Evolutionary conservation across 2,888 invertebrate genomes (phyloP).

Genomic region (Leptothorax acervorum): DNA sequence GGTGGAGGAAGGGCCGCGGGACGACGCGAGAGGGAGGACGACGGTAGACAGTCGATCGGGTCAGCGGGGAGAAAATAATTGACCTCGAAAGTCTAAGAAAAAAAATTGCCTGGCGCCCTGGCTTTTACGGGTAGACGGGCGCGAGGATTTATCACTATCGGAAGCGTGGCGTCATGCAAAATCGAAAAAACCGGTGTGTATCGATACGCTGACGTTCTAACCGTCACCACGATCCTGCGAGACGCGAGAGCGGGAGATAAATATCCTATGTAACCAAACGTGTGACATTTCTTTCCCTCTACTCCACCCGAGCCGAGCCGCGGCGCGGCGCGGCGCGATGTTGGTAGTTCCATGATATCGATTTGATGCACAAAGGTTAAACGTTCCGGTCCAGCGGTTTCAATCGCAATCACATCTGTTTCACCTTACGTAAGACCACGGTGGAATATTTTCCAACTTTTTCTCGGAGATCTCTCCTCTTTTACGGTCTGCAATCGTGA

Average conservation of each 20-base stretch:
- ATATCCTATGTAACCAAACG: slow-evolving; percentile 35
- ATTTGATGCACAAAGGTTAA: slow-evolving; percentile 52
- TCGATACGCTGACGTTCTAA: slow-evolving; percentile 5
- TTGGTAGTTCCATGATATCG: slow-evolving; percentile 33
- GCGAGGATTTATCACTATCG: slow-evolving; percentile 24
- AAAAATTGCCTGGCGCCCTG: slow-evolving; percentile 27
- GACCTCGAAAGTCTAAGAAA: slow-evolving; percentile 57
- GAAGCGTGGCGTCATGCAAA: slow-evolving; percentile 27
- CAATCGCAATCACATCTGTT: slow-evolving; percentile 36
- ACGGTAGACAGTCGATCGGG: slow-evolving; percentile 64
- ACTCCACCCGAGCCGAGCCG: background rate
- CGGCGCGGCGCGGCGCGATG: slow-evolving; percentile 37
- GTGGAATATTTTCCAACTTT: slow-evolving; percentile 15
- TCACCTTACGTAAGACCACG: slow-evolving; percentile 10
- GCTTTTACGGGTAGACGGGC: slow-evolving; percentile 36
- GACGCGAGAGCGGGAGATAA: slow-evolving; percentile 8
- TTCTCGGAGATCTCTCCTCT: background rate
- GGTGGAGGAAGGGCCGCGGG: slow-evolving; percentile 26
- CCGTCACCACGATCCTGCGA: slow-evolving; percentile 4
- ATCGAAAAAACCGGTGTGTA: slow-evolving; percentile 38
- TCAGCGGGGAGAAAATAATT: slow-evolving; percentile 68
- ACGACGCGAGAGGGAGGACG: slow-evolving; percentile 15
- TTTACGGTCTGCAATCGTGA: background rate
- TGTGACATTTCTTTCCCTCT: slow-evolving; percentile 48
- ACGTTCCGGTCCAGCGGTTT: slow-evolving; percentile 35